phyloP scores from a whole-genome alignment of 2,797 vertebrate genomes.

The Urophycis tenuis region DNA sequence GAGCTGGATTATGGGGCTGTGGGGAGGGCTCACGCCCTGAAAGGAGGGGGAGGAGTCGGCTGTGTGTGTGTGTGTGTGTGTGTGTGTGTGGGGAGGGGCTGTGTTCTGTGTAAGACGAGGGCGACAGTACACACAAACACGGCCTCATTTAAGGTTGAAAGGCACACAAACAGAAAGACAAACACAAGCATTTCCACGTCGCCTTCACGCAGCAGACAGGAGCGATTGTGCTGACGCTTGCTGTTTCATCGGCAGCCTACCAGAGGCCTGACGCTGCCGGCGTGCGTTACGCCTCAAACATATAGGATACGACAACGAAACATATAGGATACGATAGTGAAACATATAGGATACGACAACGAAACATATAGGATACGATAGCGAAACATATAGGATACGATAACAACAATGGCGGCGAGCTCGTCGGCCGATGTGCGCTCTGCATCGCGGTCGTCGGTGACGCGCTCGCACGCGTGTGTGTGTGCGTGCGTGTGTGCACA shows the following conservation, averaged over 20 bases:
- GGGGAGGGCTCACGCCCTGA: conserved; percentile 32
- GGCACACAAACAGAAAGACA: not conserved
- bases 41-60: not conserved
- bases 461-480: too few species aligned
- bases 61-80: not conserved
- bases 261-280: not conserved
- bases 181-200: not conserved
- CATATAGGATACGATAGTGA: too few species aligned
- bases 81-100: not conserved
- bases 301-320: too few species aligned
- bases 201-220: not conserved
- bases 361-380: too few species aligned
- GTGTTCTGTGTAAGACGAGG: not conserved
- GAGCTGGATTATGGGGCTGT: conserved; percentile 24
- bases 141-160: not conserved
- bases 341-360: too few species aligned
- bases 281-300: not conserved
- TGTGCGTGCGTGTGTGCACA: not conserved
- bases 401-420: not conserved
- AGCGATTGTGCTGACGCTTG: not conserved
- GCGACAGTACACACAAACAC: not conserved
- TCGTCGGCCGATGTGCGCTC: too few species aligned
- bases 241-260: not conserved
- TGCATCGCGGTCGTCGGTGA: not conserved
- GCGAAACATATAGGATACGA: too few species aligned